Percentiles rank a stretch among this genome's conserved stretches.
Conservation (phyloP, 1,140 invertebrate genomes). For the Campodea augens region DNA sequence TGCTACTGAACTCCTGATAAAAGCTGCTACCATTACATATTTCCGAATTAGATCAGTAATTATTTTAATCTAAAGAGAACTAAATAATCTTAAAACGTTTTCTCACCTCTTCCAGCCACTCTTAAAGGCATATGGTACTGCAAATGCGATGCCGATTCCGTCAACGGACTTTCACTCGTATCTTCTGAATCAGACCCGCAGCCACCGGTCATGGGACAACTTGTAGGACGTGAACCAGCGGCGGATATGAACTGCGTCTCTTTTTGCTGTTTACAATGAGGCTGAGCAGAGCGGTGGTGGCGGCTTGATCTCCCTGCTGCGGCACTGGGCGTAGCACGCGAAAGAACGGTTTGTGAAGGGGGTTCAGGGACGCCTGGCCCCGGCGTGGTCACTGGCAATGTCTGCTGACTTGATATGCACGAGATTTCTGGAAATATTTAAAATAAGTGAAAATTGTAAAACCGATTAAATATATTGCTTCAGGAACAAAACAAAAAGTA, state of each 20-base stretch:
- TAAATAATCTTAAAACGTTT: too few species aligned
- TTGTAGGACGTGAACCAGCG: slow-evolving; percentile 16
- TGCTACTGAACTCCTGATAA: too few species aligned
- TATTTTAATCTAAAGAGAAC: too few species aligned
- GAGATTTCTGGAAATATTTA: slow-evolving; percentile 21
- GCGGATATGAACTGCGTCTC: slow-evolving; percentile 5
- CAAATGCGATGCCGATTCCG: not conserved
- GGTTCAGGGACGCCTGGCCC: not conserved
- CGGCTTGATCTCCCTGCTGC: slow-evolving; percentile 3
- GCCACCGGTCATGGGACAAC: slow-evolving; percentile 11
- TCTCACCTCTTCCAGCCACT: not conserved
- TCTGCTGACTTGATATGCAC: slow-evolving; percentile 24
- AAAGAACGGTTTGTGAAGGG: not conserved
- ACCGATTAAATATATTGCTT: too few species aligned
- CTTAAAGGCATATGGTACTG: not conserved
- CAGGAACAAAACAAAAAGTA: too few species aligned
- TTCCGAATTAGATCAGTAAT: too few species aligned
- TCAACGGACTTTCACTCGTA: slow-evolving; percentile 1
- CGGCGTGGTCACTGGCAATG: slow-evolving; percentile 17
- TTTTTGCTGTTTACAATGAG: slow-evolving; percentile 7
- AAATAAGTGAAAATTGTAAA: too few species aligned
- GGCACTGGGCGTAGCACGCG: not conserved
- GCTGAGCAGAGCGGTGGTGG: slow-evolving; percentile 5
- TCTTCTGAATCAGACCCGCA: slow-evolving; percentile 1
- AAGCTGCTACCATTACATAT: too few species aligned